Base-by-base conservation (phyloP, 1,140 invertebrate genomes). In the Trialeurodes vaporariorum region DNA sequence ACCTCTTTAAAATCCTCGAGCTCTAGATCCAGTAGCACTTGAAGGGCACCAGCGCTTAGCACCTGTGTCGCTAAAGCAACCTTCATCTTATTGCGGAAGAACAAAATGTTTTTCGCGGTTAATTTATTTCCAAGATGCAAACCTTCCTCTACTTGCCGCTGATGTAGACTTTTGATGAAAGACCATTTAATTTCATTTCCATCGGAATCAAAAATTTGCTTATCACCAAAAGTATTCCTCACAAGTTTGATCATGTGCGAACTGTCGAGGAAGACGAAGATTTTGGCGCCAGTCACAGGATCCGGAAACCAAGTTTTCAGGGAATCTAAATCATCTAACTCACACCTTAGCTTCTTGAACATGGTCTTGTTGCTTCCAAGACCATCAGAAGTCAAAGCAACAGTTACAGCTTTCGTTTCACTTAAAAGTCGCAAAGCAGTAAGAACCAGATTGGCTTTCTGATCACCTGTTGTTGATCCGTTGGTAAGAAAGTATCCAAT, bases 371-470 rank as follows among this genome's bases (percentile, higher is more conserved):
- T 75, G 21, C 70, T 49, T 25, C 69, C 23, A 49, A 73, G 72
- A 12, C 75, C 75, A 70, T 77, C 75, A 66, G 75, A 77, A 58
- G 75, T 76, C 12, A 76, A 1, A 1, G 74, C 73, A 25, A 68
- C 67, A 40, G 77, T 69, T 64, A 63, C 65, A 59, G 75, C 67
- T 22, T 70, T 70, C 23, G 70, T 64, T 23, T 72, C 70, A 68
- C 72, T 64, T 27, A 75, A 1, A 34, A 72, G 63, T 64, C 71
- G 68, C 34, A 75, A 49, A 66, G 69, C 72, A 25, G 67, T 67
- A 61, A 63, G 64, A 2, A 75, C 24, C 60, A 75, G 34, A 21
- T 69, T 66, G 61, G 71, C 72, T 27, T 25, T 49, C 34, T 49
- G 34, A 49, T 9, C 17, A 17, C 34, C 34, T 27, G 17, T 68